These are phyloP conservation scores for Lasioglossum lativentre DNA, from an alignment of 2,888 invertebrate genomes.

Conservation along the genomic window DNA sequence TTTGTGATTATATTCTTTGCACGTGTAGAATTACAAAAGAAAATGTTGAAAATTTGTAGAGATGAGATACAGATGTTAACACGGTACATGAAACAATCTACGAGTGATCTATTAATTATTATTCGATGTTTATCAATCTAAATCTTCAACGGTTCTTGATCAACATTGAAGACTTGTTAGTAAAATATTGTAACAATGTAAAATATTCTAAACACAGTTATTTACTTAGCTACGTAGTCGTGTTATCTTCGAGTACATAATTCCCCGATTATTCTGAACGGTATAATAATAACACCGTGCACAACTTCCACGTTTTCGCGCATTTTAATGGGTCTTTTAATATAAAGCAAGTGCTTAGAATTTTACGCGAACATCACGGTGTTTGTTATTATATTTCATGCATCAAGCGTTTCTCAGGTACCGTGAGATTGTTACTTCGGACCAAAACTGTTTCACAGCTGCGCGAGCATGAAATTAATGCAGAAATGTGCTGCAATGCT, in stretches of 20 bases:
- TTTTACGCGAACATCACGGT: neutral
- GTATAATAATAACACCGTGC: neutral
- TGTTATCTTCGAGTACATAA: neutral
- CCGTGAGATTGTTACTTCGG: constrained; percentile 52
- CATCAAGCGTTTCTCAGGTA: constrained; percentile 55
- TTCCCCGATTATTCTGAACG: neutral
- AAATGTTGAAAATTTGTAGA: neutral
- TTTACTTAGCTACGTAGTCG: neutral
- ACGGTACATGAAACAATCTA: too few relatives aligned
- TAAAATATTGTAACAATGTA: too few relatives aligned
- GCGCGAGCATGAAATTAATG: constrained; percentile 73
- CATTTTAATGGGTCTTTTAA: constrained; percentile 20
- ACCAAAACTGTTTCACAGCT: constrained; percentile 68
- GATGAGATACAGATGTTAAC: too few relatives aligned
- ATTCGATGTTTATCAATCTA: too few relatives aligned
- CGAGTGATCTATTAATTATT: too few relatives aligned
- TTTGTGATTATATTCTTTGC: neutral
- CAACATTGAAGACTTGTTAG: too few relatives aligned
- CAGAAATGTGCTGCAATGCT: constrained; percentile 47
- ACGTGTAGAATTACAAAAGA: neutral
- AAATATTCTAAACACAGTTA: neutral
- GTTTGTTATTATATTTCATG: constrained; percentile 58
- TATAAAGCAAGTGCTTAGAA: neutral
- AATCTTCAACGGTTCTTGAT: too few relatives aligned
- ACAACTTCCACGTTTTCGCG: neutral